Conservation (phyloP, 2,797 vertebrate genomes). For the Myotis myotis region DNA sequence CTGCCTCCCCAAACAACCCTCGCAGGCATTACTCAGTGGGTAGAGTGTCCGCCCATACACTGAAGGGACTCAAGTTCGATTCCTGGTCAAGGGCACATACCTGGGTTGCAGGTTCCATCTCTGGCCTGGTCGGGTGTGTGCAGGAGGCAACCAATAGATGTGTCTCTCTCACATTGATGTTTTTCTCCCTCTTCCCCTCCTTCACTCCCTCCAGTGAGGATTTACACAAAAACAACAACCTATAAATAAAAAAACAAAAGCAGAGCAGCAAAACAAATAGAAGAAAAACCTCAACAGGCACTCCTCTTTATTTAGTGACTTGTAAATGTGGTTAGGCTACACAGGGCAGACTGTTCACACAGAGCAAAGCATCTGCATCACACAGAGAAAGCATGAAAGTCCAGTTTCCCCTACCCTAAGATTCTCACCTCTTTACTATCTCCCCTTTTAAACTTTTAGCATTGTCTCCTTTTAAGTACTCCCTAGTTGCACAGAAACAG, state of each 20-base stretch:
- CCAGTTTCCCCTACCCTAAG: background rate
- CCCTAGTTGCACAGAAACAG: background rate
- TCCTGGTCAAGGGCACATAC: background rate
- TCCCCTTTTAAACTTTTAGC: background rate
- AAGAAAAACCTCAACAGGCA: background rate
- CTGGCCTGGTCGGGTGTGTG: background rate
- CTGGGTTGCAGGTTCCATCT: background rate
- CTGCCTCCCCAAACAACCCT: background rate
- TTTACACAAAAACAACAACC: background rate
- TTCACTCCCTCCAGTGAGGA: background rate
- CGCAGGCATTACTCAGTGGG: background rate
- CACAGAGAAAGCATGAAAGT: background rate
- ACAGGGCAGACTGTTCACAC: background rate
- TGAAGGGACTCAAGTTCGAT: background rate
- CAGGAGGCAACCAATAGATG: background rate
- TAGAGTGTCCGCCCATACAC: background rate
- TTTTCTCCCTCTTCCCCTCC: background rate
- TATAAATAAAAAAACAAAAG: background rate
- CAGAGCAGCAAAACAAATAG: background rate
- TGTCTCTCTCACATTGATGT: background rate
- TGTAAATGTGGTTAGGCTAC: background rate
- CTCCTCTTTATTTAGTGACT: background rate
- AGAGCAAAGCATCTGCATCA: background rate
- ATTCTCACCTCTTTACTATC: background rate
- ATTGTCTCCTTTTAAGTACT: background rate